Evolutionary conservation across 2,113 vertebrate species (phyloP).

Genomic region (Alethe castanea): DNA sequence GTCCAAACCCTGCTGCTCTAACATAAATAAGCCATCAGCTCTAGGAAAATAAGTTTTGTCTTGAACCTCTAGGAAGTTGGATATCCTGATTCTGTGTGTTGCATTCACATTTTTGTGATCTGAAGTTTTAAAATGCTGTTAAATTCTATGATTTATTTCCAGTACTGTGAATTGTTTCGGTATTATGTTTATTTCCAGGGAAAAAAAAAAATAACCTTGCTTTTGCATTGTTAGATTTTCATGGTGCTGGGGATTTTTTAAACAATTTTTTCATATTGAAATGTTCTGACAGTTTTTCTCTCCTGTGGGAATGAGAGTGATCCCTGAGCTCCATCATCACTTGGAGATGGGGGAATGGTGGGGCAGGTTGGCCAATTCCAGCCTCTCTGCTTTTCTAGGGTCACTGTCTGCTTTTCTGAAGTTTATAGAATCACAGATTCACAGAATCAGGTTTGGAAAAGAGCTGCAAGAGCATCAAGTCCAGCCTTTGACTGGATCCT

Average conservation of each 20-base stretch:
- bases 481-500: neutral
- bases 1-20: constrained; percentile 25
- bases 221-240: neutral
- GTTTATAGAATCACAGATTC: neutral
- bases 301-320: neutral
- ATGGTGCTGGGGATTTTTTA: neutral
- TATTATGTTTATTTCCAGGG: neutral
- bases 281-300: neutral
- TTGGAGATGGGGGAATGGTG: rapidly evolving
- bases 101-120: neutral
- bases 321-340: neutral
- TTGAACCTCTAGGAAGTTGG: neutral
- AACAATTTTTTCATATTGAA: neutral
- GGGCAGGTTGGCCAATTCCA: neutral
- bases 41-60: neutral
- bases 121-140: neutral
- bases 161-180: neutral
- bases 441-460: neutral
- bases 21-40: constrained; percentile 39
- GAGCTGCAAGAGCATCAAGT: neutral
- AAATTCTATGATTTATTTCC: neutral
- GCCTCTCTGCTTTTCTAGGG: neutral
- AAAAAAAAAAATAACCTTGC: neutral
- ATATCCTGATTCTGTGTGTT: neutral
- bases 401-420: rapidly evolving